A percentile compares a stretch with the other conserved stretches of the same genome.
These are phyloP conservation scores for Siniperca undulata DNA, from an alignment of 2,797 vertebrate genomes.

Conservation along the genomic window DNA sequence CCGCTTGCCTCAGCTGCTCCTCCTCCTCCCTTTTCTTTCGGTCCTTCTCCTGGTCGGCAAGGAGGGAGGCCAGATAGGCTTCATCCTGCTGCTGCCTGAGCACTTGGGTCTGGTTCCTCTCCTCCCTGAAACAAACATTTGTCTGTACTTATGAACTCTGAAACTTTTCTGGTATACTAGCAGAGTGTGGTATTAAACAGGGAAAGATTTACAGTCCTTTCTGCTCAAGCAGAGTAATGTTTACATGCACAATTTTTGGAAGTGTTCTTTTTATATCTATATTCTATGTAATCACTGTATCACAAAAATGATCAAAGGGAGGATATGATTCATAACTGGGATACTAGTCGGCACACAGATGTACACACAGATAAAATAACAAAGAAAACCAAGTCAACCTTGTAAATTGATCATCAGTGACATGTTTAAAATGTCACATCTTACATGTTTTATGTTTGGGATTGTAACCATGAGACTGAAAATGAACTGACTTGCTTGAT, in stretches of 20 bases:
- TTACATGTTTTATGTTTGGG: neutral
- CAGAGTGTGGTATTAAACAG: neutral
- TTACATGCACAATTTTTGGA: neutral
- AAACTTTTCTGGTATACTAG: neutral
- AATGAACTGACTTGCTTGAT: neutral
- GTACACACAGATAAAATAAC: no score
- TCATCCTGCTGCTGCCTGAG: conserved; percentile 98
- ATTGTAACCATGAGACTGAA: neutral
- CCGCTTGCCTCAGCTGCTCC: conserved; percentile 92
- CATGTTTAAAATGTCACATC: neutral
- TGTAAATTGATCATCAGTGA: neutral
- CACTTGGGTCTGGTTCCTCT: conserved; percentile 98
- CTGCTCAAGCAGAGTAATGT: neutral
- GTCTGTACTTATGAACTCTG: neutral
- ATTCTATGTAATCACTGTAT: neutral
- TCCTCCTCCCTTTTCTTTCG: conserved; percentile 94
- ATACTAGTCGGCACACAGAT: neutral
- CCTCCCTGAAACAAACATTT: conserved; percentile 87
- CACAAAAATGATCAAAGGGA: neutral
- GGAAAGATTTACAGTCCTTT: neutral
- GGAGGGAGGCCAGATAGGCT: conserved; percentile 94
- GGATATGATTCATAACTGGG: neutral
- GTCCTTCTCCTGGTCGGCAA: conserved; percentile 98
- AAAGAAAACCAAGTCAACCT: no score
- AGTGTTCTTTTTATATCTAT: neutral